Conservation (phyloP, 2,797 vertebrate species). For the Poeciliopsis turneri region DNA sequence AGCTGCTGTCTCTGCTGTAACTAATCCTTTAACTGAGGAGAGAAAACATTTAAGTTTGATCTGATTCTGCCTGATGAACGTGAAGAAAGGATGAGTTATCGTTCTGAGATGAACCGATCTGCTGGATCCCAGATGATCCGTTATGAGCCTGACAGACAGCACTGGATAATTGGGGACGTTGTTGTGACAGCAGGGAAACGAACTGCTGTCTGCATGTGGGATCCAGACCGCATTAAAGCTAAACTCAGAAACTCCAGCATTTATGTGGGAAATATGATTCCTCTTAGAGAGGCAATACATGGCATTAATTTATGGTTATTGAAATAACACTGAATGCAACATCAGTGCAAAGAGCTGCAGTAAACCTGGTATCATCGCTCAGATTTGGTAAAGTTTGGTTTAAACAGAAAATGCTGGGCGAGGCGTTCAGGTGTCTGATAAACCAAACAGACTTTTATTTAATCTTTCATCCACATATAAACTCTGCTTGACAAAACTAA, state of each 20-base stretch:
- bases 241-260: background rate
- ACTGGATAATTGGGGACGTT: constrained; percentile 13
- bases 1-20: constrained; percentile 2
- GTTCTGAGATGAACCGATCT: constrained; percentile 37
- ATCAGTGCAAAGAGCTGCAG: background rate
- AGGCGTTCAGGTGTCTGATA: too few species aligned
- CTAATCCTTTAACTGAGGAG: background rate
- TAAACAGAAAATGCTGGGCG: background rate
- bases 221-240: background rate
- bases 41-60: background rate
- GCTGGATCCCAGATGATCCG: background rate
- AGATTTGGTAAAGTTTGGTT: background rate
- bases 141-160: constrained; percentile 7
- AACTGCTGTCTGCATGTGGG: background rate
- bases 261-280: too few species aligned
- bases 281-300: background rate
- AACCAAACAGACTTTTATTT: too few species aligned
- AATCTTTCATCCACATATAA: too few species aligned
- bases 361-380: background rate
- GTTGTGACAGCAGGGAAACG: background rate
- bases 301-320: background rate
- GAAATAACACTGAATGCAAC: background rate
- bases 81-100: background rate
- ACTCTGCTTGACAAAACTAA: too few species aligned
- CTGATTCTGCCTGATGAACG: background rate